Evolutionary conservation across 2,797 vertebrate genomes (phyloP).

Genomic region (Anniella stebbinsi): DNA sequence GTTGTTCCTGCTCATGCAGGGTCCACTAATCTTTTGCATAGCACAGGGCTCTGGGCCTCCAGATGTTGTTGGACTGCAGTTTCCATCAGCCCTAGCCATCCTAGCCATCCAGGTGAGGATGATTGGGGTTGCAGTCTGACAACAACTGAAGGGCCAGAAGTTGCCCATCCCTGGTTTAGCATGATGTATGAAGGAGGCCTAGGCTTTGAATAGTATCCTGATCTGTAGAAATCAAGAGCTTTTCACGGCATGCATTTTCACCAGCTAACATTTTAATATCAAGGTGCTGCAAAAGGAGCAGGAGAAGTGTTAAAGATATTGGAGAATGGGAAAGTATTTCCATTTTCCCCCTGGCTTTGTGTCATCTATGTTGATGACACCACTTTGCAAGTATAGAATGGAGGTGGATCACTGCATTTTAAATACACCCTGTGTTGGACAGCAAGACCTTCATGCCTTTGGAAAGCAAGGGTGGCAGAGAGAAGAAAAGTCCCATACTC

Average conservation of each 20-base stretch:
- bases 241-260: too few species aligned
- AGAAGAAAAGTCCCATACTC: not conserved
- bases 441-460: not conserved
- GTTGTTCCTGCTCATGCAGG: too few species aligned
- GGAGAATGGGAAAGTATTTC: not conserved
- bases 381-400: not conserved
- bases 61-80: too few species aligned
- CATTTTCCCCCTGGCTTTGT: not conserved
- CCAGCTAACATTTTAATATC: too few species aligned
- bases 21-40: too few species aligned
- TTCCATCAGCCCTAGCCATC: too few species aligned
- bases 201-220: not conserved
- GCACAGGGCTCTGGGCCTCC: too few species aligned
- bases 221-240: not conserved
- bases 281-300: not conserved
- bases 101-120: too few species aligned
- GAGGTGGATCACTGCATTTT: not conserved
- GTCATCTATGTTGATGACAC: not conserved
- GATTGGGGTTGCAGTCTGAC: too few species aligned
- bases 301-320: not conserved
- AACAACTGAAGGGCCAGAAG: not conserved
- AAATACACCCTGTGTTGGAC: not conserved
- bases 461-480: not conserved
- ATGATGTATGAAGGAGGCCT: not conserved
- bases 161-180: not conserved